These are phyloP conservation scores for Ageneiosus marmoratus DNA, from an alignment of 2,113 vertebrate species.

Conservation along the genomic window DNA sequence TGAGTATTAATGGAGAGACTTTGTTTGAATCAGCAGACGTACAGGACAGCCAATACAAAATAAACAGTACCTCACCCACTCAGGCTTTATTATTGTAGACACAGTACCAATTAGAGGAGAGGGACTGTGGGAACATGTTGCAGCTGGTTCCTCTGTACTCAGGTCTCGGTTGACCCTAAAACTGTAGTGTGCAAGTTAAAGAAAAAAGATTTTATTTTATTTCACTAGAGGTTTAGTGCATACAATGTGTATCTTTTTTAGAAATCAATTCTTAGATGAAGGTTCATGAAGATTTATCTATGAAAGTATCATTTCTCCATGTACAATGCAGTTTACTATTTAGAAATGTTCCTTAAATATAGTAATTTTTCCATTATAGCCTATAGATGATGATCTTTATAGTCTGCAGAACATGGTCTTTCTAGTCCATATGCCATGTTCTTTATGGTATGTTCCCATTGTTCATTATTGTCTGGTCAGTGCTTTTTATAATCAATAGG, in stretches of 20 bases:
- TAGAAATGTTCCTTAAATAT: background rate
- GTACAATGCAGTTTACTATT: conserved; percentile 1
- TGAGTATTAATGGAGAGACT: conserved; percentile 38
- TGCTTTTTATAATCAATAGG: background rate
- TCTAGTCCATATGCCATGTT: no score
- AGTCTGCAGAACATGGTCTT: no score
- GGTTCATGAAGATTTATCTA: background rate
- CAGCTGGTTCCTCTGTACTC: conserved; percentile 35
- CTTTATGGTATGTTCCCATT: no score
- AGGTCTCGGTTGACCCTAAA: background rate
- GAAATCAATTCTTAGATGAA: conserved; percentile 16
- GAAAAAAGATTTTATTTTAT: background rate
- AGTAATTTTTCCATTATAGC: background rate
- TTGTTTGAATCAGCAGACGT: conserved; percentile 48
- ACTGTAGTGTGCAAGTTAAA: background rate
- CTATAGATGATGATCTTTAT: background rate
- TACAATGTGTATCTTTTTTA: conserved; percentile 36
- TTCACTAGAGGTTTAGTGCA: background rate
- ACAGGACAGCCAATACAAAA: conserved; percentile 40
- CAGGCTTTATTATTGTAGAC: conserved; percentile 29
- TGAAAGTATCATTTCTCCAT: background rate
- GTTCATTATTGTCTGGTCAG: no score
- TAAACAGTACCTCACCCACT: conserved; percentile 49
- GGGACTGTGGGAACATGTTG: conserved; percentile 12
- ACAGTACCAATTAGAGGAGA: conserved; percentile 10